phyloP scores from a whole-genome alignment of 2,797 vertebrate genomes.

The Pantherophis alleghaniensis region DNA sequence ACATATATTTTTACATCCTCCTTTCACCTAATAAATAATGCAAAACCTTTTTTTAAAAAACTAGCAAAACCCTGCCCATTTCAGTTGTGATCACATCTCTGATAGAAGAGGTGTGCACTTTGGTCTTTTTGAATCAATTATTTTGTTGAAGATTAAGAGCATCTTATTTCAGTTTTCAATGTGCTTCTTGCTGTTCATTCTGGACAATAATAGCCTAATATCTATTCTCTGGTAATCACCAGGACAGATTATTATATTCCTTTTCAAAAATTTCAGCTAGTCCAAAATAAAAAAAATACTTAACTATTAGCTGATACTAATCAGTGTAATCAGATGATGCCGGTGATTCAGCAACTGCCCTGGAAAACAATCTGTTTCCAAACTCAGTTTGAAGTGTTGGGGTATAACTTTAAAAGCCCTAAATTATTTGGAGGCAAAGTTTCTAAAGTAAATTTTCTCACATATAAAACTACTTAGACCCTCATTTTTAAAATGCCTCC shows the following conservation, averaged over 20 bases:
- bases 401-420: neutral
- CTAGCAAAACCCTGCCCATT: neutral
- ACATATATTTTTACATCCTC: neutral
- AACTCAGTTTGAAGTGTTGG: neutral
- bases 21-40: neutral
- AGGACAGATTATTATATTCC: neutral
- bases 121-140: neutral
- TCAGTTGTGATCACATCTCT: neutral
- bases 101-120: neutral
- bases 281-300: neutral
- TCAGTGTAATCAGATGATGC: neutral
- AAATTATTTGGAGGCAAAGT: neutral
- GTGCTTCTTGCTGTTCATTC: neutral
- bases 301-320: neutral
- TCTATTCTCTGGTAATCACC: neutral
- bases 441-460: neutral
- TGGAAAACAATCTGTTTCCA: neutral
- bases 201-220: neutral
- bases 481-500: neutral
- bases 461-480: neutral
- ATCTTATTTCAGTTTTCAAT: neutral
- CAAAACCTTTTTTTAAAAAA: too few relatives aligned
- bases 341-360: neutral
- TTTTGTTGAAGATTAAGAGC: neutral
- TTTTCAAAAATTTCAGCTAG: neutral